Percentiles rank a stretch among this genome's conserved stretches.
These are phyloP conservation scores for Falco novaeseelandiae DNA, from an alignment of 2,797 vertebrate species.

Conservation along the genomic window DNA sequence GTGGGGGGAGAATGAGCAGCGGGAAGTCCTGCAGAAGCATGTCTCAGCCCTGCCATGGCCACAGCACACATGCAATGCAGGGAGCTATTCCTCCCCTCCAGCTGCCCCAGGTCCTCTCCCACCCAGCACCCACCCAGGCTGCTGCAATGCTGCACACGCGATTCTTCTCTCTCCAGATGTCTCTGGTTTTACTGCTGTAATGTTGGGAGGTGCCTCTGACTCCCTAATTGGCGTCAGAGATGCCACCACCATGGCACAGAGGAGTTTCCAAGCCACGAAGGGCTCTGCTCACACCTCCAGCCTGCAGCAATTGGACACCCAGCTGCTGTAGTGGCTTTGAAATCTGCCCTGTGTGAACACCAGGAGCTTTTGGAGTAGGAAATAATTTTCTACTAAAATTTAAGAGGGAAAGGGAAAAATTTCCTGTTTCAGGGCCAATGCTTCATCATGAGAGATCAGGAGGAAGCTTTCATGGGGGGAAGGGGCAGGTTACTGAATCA, in stretches of 20 bases:
- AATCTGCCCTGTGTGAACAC: not conserved
- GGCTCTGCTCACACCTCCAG: not conserved
- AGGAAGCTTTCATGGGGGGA: not conserved
- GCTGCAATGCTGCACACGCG: accelerated
- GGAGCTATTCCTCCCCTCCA: not conserved
- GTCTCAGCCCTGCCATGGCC: not conserved
- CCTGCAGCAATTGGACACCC: not conserved
- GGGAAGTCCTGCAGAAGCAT: not conserved
- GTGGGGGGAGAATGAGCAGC: accelerated
- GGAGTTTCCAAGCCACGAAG: not conserved
- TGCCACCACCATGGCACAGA: not conserved
- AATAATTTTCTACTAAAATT: not conserved
- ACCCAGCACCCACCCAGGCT: not conserved
- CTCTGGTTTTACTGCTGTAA: not conserved
- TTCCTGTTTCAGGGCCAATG: not conserved
- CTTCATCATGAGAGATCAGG: not conserved
- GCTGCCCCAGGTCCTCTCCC: not conserved
- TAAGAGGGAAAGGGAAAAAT: not conserved
- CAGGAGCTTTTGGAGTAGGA: not conserved
- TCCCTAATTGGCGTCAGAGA: not conserved
- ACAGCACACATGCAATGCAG: not conserved
- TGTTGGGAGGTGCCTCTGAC: not conserved
- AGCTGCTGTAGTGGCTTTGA: not conserved
- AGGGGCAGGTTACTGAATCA: not conserved
- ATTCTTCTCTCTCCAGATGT: not conserved